Percentiles rank a stretch among this genome's conserved stretches.
Conservation (phyloP, 64 coral and sea anemone species). For the Exaiptasia diaphana region DNA sequence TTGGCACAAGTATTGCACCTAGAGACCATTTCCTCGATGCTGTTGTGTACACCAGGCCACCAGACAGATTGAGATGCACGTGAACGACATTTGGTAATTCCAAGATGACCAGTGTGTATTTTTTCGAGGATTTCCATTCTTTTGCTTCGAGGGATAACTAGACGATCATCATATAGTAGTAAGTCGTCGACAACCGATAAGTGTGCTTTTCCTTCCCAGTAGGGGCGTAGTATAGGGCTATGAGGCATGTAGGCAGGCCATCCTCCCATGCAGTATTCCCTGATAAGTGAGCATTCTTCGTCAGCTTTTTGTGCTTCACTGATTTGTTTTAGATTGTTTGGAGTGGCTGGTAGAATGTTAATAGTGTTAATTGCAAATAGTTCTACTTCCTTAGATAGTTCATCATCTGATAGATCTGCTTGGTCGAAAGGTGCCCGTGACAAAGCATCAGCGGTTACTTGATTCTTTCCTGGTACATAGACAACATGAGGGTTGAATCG, state of each 20-base stretch:
- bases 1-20: not conserved
- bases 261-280: constrained; percentile 15
- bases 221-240: constrained; percentile 14
- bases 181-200: not conserved
- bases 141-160: not conserved
- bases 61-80: not conserved
- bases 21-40: not conserved
- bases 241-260: constrained; percentile 45
- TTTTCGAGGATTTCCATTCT: constrained; percentile 24
- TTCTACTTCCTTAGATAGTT: constrained; percentile 1
- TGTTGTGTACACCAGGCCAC: not conserved
- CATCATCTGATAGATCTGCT: not conserved
- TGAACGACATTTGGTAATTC: not conserved
- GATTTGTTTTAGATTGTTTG: constrained; percentile 31
- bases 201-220: constrained; percentile 32
- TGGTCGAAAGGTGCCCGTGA: not conserved
- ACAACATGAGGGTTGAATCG: not conserved
- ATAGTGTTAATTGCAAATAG: constrained; percentile 5
- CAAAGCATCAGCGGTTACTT: constrained; percentile 4
- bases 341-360: not conserved
- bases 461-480: constrained; percentile 2
- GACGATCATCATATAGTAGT: not conserved
- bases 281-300: constrained; percentile 25
- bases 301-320: constrained; percentile 19
- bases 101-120: not conserved